A percentile compares a stretch with the other conserved stretches of the same genome.
These are phyloP conservation scores for Silurus lanzhouensis DNA, from an alignment of 2,797 vertebrate species.

Conservation along the genomic window DNA sequence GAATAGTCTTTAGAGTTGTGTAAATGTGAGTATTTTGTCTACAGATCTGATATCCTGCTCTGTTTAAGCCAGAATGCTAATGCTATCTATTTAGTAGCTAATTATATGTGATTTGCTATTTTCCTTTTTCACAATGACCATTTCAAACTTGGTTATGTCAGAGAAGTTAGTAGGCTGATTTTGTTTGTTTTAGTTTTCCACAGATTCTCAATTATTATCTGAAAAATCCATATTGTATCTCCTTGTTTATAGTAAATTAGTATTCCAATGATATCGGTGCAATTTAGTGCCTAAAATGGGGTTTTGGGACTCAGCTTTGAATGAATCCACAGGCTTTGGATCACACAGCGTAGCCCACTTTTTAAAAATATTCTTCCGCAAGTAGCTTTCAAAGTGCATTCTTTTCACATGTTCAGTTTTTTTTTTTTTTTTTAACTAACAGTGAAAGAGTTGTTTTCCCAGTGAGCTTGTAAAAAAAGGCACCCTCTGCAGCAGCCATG, in stretches of 20 bases:
- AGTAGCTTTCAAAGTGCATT: neutral
- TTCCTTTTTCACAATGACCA: neutral
- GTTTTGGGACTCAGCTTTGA: neutral
- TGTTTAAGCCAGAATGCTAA: neutral
- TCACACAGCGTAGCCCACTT: neutral
- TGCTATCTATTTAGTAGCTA: neutral
- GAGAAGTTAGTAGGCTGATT: neutral
- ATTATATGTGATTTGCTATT: neutral
- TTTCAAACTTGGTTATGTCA: neutral
- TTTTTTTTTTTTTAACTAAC: neutral
- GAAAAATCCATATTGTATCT: neutral
- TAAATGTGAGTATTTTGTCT: neutral
- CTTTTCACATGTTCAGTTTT: neutral
- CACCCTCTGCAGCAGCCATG: conserved; percentile 1
- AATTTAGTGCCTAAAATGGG: neutral
- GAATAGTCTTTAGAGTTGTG: neutral
- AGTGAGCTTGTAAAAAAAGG: conserved; percentile 23
- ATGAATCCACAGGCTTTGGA: neutral
- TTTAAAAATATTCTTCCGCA: neutral
- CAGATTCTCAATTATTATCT: neutral
- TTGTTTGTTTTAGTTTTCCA: neutral
- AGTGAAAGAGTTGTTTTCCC: conserved; percentile 23
- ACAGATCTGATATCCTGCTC: neutral
- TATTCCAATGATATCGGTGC: neutral
- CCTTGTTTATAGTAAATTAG: neutral